Conservation (phyloP, 2,888 invertebrate species). For the Escarpia spicata region DNA sequence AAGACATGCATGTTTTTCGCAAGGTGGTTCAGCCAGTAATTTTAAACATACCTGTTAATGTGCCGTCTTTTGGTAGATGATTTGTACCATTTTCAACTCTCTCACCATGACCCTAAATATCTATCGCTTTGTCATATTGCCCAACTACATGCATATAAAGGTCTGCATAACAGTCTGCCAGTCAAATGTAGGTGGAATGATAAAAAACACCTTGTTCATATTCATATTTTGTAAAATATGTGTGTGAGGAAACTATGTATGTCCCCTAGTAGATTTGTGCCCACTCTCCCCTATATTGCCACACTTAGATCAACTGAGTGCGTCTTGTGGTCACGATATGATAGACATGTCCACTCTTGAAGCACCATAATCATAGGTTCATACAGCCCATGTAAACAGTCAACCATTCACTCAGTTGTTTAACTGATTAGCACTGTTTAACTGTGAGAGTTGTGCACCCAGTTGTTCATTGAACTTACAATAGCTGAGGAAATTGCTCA, state of each 20-base stretch:
- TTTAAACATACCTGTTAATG: not conserved
- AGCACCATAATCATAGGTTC: not conserved
- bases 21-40: not conserved
- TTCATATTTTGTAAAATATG: not conserved
- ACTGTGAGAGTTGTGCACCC: not conserved
- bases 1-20: not conserved
- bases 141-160: not conserved
- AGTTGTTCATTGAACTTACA: not conserved
- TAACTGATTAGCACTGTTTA: not conserved
- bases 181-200: not conserved
- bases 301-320: not conserved
- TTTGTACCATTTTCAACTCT: not conserved
- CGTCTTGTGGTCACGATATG: not conserved
- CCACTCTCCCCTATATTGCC: not conserved
- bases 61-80: not conserved
- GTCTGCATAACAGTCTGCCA: not conserved
- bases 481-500: not conserved
- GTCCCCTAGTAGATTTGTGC: not conserved
- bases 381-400: not conserved
- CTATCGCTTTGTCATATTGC: not conserved
- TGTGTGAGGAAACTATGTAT: not conserved
- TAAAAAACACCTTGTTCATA: not conserved
- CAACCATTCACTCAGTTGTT: not conserved
- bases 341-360: not conserved
- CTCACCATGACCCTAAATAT: not conserved